These are phyloP conservation scores for Melanostigma gelatinosum DNA, from an alignment of 2,113 vertebrate species.

Conservation along the genomic window DNA sequence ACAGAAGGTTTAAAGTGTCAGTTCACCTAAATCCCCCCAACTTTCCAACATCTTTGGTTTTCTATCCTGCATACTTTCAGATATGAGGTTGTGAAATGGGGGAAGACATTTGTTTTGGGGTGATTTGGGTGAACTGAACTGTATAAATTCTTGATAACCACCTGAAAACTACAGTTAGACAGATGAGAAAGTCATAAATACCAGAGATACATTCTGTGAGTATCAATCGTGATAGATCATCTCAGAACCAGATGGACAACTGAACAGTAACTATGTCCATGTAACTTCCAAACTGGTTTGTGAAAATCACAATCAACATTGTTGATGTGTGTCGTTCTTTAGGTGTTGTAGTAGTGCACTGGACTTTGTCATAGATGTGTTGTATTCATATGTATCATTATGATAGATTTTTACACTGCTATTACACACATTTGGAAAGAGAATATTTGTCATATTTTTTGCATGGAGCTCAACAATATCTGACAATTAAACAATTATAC, in stretches of 20 bases:
- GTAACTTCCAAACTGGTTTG: not conserved
- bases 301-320: not conserved
- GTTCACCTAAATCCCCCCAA: not conserved
- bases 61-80: not conserved
- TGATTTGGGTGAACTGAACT: not conserved
- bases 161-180: not conserved
- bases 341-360: not conserved
- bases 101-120: not conserved
- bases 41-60: too few species aligned
- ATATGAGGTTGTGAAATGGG: not conserved
- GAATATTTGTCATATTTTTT: too few species aligned
- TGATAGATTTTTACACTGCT: too few species aligned
- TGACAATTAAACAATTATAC: not conserved
- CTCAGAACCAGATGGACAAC: not conserved
- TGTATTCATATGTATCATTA: too few species aligned
- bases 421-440: too few species aligned
- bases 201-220: not conserved
- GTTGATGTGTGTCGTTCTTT: not conserved
- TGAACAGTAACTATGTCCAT: not conserved
- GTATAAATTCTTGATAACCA: too few species aligned
- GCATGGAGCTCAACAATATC: too few species aligned
- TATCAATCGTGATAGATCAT: not conserved
- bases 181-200: too few species aligned
- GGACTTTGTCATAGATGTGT: not conserved
- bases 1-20: not conserved